A percentile compares a stretch with the other conserved stretches of the same genome.
phyloP scores from a whole-genome alignment of 2,113 vertebrate genomes.

The Aythya baeri region DNA sequence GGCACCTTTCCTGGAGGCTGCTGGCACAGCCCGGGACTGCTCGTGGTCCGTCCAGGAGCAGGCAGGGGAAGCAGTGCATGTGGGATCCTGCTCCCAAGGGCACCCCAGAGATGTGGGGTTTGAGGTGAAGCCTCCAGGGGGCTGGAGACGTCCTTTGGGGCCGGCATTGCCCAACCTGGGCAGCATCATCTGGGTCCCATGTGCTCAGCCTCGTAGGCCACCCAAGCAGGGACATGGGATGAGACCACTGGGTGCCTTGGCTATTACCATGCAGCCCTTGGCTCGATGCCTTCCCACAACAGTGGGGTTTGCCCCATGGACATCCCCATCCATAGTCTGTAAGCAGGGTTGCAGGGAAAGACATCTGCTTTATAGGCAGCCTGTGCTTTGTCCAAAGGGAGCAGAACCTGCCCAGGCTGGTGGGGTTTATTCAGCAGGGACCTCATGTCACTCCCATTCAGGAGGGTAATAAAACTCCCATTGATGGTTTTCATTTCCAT shows the following conservation, averaged over 20 bases:
- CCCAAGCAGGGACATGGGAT: not conserved
- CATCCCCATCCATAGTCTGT: accelerated
- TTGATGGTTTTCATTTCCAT: not conserved
- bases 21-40: not conserved
- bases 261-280: not conserved
- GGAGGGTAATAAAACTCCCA: not conserved
- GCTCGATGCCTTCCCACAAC: accelerated
- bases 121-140: not conserved
- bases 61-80: not conserved
- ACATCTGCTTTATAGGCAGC: not conserved
- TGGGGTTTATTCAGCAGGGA: not conserved
- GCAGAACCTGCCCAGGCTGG: not conserved
- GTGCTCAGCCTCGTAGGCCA: not conserved
- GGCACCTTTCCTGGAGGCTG: not conserved
- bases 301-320: not conserved
- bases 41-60: accelerated
- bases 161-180: not conserved
- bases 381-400: not conserved
- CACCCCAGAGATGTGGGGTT: not conserved
- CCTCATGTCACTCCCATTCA: not conserved
- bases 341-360: not conserved
- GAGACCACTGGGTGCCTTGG: not conserved
- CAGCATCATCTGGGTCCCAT: not conserved
- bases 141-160: no score
- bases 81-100: not conserved